These are phyloP conservation scores for Carterocephalus palaemon DNA, from an alignment of 2,888 invertebrate species.

Conservation along the genomic window DNA sequence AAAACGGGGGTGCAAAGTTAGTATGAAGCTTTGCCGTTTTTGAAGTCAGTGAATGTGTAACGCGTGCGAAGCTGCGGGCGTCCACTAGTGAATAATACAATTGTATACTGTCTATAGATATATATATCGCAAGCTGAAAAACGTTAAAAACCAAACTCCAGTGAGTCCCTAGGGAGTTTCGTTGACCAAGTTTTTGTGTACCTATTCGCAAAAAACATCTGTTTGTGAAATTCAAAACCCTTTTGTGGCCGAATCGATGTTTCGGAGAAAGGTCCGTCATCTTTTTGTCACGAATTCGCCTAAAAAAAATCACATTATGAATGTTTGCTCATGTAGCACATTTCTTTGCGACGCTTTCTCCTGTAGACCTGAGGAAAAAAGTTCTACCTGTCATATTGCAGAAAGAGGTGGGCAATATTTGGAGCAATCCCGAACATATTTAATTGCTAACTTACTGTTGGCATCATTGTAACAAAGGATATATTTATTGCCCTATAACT, in stretches of 20 bases:
- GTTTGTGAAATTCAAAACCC: slow-evolving; percentile 71
- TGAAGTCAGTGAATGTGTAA: too few relatives aligned
- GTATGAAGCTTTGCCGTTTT: too few relatives aligned
- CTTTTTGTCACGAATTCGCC: slow-evolving; percentile 48
- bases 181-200: slow-evolving; percentile 29
- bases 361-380: slow-evolving; percentile 39
- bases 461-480: slow-evolving; percentile 14
- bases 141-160: slow-evolving; percentile 14
- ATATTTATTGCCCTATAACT: too few relatives aligned
- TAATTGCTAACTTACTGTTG: slow-evolving; percentile 10
- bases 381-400: slow-evolving; percentile 37
- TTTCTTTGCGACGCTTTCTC: slow-evolving; percentile 68
- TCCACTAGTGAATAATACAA: too few relatives aligned
- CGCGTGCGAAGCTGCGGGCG: too few relatives aligned
- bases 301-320: slow-evolving; percentile 53
- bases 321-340: slow-evolving; percentile 43
- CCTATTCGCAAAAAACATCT: slow-evolving; percentile 44
- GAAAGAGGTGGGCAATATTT: slow-evolving; percentile 53
- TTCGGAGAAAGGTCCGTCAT: slow-evolving; percentile 55
- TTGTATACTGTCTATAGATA: too few relatives aligned
- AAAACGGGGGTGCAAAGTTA: too few relatives aligned
- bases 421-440: slow-evolving; percentile 37
- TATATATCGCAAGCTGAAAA: background rate
- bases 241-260: slow-evolving; percentile 55
- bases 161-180: slow-evolving; percentile 30